Base-by-base conservation (phyloP, 2,797 vertebrate genomes). In the Onychomys leucogaster region DNA sequence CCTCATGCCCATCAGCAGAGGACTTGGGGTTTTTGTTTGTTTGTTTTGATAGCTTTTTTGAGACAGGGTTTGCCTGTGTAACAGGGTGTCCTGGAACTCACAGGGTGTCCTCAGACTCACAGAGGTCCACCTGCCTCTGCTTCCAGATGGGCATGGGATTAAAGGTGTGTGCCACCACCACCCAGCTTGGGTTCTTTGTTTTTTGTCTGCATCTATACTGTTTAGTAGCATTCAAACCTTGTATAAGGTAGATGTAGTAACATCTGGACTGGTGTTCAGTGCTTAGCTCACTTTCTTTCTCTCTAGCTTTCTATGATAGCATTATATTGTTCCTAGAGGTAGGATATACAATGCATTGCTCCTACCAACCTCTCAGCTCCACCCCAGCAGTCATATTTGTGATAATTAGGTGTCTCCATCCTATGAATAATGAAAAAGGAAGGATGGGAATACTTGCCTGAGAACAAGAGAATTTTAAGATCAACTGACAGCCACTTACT, bases 141-240 rank as follows among this genome's bases (percentile, higher is more conserved):
- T 17, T 71, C 34, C 0, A 0, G 34, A 10, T 55, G 52, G 8
- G 8, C 7, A 37, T 21, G 17, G 12, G 67, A 71, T 21, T n/a
- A 71, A 71, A 37, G 67, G 67, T 17, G 1, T n/a, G 34, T 0
- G 16, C 9, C 0, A 9, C 67, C 16, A n/a, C 34, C 0, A 1
- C 17, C n/a, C 67, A 71, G 17, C 8, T 37, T 80, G 41, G 6
- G 91, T 21, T 84, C 71, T 73, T 27, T 13, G 17, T 34, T 49
- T 65, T 88, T 91, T 80, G 5, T 21, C 43, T 11, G 10, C 27
- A 27, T 80, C 4, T 27, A 7, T 81, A 52, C 23, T 43, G 23
- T 2, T 81, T 49, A 49, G 81, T 7, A 43, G 34, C 14, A 63
- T 16, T 49, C 10, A 13, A 16, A 23, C 46, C 52, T 91, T n/a